Evolutionary conservation across 2,888 invertebrate genomes (phyloP).

Genomic region (Candidula unifasciata): DNA sequence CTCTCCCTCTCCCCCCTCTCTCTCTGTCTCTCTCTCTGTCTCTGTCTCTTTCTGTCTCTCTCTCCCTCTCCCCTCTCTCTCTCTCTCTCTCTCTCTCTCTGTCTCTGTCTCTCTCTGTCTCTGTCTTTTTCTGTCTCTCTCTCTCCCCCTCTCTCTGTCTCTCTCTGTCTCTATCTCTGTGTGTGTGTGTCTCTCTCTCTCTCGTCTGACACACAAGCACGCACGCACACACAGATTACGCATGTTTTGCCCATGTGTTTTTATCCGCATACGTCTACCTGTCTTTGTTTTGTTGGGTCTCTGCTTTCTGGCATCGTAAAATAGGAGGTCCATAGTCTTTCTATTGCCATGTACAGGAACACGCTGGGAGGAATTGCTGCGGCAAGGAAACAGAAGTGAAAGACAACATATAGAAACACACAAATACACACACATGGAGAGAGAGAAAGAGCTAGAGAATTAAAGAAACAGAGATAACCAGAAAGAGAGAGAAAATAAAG

Average conservation of each 20-base stretch:
- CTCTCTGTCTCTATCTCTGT: no score
- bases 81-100: background rate
- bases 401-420: background rate
- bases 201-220: no score
- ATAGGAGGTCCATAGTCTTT: no score
- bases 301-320: no score
- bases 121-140: background rate
- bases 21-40: background rate
- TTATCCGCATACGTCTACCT: no score
- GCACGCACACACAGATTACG: no score
- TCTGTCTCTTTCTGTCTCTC: conserved; percentile 1
- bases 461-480: background rate
- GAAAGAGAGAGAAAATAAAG: background rate
- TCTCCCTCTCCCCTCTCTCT: background rate
- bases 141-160: background rate
- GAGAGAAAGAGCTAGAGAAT: background rate
- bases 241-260: no score
- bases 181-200: no score
- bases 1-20: background rate
- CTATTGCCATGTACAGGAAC: no score
- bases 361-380: background rate
- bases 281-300: no score
- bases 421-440: background rate
- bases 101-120: conserved; percentile 1
- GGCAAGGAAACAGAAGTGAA: background rate